phyloP scores from a whole-genome alignment of 2,888 invertebrate genomes.

The Chymomyza procnemis region DNA sequence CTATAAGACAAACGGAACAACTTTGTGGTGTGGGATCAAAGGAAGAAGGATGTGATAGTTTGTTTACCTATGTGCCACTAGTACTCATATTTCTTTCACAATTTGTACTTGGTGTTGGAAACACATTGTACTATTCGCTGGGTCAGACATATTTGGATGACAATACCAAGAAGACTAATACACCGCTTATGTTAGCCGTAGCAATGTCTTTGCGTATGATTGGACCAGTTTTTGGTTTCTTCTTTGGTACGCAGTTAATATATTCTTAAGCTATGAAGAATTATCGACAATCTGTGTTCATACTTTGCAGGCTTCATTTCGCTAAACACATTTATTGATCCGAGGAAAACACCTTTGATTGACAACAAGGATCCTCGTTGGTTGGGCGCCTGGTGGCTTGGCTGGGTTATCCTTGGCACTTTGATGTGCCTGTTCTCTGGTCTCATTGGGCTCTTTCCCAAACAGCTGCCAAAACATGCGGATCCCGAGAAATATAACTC shows the following conservation, averaged over 20 bases:
- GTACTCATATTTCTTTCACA: conserved; percentile 83
- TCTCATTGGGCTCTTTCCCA: conserved; percentile 84
- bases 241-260: conserved; percentile 77
- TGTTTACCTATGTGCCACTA: conserved; percentile 80
- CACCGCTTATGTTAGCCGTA: conserved; percentile 81
- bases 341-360: conserved; percentile 81
- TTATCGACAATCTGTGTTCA: background rate
- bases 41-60: conserved; percentile 78
- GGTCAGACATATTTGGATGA: conserved; percentile 86
- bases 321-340: conserved; percentile 82
- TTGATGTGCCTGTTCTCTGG: conserved; percentile 82
- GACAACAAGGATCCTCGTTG: conserved; percentile 83
- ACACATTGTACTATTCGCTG: conserved; percentile 83
- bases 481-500: conserved; percentile 58
- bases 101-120: conserved; percentile 84
- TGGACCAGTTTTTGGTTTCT: conserved; percentile 82
- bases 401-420: conserved; percentile 80
- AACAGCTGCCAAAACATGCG: conserved; percentile 69
- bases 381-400: conserved; percentile 89
- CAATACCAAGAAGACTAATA: conserved; percentile 83
- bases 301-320: conserved; percentile 73
- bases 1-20: conserved; percentile 55
- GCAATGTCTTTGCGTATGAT: conserved; percentile 77
- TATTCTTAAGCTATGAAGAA: background rate
- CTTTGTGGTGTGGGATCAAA: conserved; percentile 63